These are phyloP conservation scores for Leptopilina syphax DNA, from an alignment of 2,888 invertebrate species.

Conservation along the genomic window DNA sequence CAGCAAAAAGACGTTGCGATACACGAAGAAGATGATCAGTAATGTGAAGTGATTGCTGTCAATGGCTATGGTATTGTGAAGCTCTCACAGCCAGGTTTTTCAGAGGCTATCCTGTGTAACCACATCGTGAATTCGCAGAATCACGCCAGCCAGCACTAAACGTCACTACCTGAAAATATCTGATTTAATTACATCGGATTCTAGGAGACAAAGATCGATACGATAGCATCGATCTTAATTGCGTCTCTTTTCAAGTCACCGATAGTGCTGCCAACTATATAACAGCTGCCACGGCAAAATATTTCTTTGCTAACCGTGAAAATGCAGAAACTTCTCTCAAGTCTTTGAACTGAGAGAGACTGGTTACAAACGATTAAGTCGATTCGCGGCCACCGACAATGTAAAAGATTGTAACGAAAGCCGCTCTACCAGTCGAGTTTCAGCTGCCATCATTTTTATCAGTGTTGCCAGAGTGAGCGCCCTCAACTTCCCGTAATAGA, in stretches of 20 bases:
- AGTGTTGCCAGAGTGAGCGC: too few species aligned
- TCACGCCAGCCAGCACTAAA: conserved; percentile 62
- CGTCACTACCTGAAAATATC: conserved; percentile 72
- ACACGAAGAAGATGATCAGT: background rate
- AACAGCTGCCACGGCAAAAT: conserved; percentile 22
- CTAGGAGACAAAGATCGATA: conserved; percentile 74
- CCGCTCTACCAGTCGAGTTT: conserved; percentile 39
- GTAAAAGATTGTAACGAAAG: conserved; percentile 20
- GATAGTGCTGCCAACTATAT: conserved; percentile 35
- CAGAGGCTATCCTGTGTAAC: conserved; percentile 46
- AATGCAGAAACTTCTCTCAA: background rate
- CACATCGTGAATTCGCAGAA: conserved; percentile 43
- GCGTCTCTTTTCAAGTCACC: conserved; percentile 53
- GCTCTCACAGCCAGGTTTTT: conserved; percentile 44
- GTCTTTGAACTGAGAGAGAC: conserved; percentile 17
- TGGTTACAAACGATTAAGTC: conserved; percentile 36
- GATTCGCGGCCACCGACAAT: conserved; percentile 39
- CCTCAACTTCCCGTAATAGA: too few species aligned
- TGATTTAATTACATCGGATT: conserved; percentile 74
- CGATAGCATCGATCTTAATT: conserved; percentile 71
- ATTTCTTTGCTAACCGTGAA: conserved; percentile 33
- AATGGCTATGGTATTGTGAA: conserved; percentile 42
- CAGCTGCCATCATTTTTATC: conserved; percentile 21
- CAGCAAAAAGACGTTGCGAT: too few species aligned
- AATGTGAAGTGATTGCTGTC: conserved; percentile 22